phyloP scores from a whole-genome alignment of 2,797 vertebrate genomes.

The Synaphobranchus kaupii region DNA sequence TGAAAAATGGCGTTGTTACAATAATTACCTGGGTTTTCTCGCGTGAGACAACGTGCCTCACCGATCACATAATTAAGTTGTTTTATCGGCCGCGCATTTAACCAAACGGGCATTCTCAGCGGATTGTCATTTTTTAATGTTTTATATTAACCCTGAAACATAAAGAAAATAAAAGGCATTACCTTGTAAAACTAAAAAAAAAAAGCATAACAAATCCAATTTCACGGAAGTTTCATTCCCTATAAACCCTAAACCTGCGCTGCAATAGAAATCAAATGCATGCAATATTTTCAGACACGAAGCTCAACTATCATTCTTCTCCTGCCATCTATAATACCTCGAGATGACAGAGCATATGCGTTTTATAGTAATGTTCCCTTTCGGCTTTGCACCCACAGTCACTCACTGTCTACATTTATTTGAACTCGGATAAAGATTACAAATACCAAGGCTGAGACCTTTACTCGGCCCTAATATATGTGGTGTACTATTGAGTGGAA shows the following conservation, averaged over 20 bases:
- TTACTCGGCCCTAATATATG: constrained; percentile 24
- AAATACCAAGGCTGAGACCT: constrained; percentile 5
- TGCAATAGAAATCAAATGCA: constrained; percentile 25
- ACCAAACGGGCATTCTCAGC: background rate
- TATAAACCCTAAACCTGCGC: constrained; percentile 23
- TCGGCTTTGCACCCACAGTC: background rate
- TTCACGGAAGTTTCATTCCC: constrained; percentile 29
- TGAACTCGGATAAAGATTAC: constrained; percentile 19
- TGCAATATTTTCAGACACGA: constrained; percentile 5
- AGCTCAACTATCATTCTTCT: constrained; percentile 16
- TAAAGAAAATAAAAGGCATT: background rate
- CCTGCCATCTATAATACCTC: constrained; percentile 7
- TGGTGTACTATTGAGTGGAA: constrained; percentile 35
- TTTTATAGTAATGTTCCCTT: constrained; percentile 1
- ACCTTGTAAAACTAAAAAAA: constrained; percentile 17
- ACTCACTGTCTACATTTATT: constrained; percentile 1
- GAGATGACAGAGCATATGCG: background rate
- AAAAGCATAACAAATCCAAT: constrained; percentile 27
- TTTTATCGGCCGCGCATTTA: constrained; percentile 31
- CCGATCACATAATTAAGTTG: constrained; percentile 39
- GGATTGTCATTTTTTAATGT: constrained; percentile 7
- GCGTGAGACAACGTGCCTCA: constrained; percentile 26
- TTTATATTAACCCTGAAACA: background rate
- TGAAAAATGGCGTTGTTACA: background rate
- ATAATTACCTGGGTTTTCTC: background rate